Evolutionary conservation across 1,140 invertebrate genomes (phyloP), one percentile per base, ranked within the genome.

Genomic region (Drosophila kikkawai): DNA sequence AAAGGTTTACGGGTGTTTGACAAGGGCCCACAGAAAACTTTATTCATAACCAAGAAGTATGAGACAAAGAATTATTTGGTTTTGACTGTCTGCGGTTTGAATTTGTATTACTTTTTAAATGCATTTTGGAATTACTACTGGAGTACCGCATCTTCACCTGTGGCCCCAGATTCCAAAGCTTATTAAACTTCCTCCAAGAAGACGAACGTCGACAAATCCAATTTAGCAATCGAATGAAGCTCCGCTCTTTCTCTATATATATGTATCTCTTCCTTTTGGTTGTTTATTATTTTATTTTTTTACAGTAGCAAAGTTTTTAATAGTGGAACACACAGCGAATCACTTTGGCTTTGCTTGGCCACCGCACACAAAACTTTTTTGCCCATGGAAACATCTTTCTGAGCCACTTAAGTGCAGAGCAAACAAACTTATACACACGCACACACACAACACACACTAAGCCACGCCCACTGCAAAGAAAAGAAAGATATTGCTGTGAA

Each of bases 401-500:
- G 48, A 68, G 68, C 69, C 75, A 79, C 78, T 84, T 88, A 90
- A 90, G 85, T 90, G 85, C 79, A 75, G 65, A 53, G 70, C 75
- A 88, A 90, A 90, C 82, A 90, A 90, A 84, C 75, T 80, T 79
- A 79, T 76, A 66, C 61, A 73, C 48, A 71, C 58, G 7, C 50
- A 41, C 41, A 47, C 36, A 41, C 65, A 44, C 41, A 36, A 22
- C 32, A 47, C 45, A 19, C 32, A 37, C 37, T 36, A 34, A 36
- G n/a, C 37, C n/a, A 36, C 29, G 12, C 29, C 13, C 19, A 47
- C 37, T 44, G 36, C 5, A 37, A 55, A 60, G 60, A 66, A 55
- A 74, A 17, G 42, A 71, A 88, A 83, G 84, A 88, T 88, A 87
- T 88, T 88, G 84, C 84, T 87, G 84, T 65, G 63, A 75, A 87